Evolutionary conservation across 2,113 vertebrate species (phyloP).

Genomic region (Theristicus caerulescens): DNA sequence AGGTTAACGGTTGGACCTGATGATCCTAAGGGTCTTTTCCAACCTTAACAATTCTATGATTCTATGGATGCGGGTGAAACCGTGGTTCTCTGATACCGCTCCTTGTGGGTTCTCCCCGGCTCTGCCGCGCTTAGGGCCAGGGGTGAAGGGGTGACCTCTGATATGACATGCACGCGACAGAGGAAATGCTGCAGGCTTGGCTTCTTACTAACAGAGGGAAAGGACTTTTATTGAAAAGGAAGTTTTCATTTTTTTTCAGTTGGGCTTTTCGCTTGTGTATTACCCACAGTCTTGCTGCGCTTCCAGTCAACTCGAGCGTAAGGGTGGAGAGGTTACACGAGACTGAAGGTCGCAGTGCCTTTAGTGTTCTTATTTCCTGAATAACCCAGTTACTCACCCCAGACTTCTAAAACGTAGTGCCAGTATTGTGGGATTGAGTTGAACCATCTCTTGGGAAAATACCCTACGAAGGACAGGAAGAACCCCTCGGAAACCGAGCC

Average conservation of each 20-base stretch:
- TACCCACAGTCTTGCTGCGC: not conserved
- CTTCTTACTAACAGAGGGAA: not conserved
- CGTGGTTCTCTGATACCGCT: not conserved
- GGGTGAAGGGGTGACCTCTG: not conserved
- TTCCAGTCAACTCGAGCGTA: fast-evolving
- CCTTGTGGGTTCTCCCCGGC: not conserved
- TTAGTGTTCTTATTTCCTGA: not conserved
- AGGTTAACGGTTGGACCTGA: too few species aligned
- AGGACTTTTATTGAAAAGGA: not conserved
- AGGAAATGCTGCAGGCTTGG: not conserved
- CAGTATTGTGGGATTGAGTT: not conserved
- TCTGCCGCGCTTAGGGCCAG: not conserved
- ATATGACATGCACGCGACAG: fast-evolving
- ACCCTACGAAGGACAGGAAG: not conserved
- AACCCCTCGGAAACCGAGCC: fast-evolving
- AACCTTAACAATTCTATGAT: too few species aligned
- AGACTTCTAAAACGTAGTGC: not conserved
- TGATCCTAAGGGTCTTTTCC: too few species aligned
- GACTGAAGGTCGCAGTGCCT: not conserved
- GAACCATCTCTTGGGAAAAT: not conserved
- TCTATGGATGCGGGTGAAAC: fast-evolving
- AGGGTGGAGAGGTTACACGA: fast-evolving
- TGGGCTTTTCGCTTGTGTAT: not conserved
- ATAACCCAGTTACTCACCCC: not conserved
- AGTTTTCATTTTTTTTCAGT: not conserved